Base-by-base conservation (phyloP, 1,140 invertebrate species). In the Heterodera carotae region DNA sequence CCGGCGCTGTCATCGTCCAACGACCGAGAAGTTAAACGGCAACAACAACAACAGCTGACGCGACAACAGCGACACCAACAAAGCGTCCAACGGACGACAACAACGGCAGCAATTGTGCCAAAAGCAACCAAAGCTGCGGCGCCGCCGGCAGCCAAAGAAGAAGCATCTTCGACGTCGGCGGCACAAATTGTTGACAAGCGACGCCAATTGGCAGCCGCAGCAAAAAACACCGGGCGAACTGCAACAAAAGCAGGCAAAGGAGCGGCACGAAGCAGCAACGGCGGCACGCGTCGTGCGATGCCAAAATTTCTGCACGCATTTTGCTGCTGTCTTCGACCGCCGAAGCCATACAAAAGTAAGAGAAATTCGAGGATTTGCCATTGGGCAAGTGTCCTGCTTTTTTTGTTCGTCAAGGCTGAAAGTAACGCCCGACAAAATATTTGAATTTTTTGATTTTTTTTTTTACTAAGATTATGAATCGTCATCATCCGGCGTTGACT, bases 331-430 rank as follows among this genome's bases (percentile, higher is more conserved):
- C 59, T 81, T 7, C 39, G 80, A n/a, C n/a, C n/a, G 59, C 80
- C 80, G 27, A 73, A 76, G 34, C 25, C 56, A 25, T 78, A 56
- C 72, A 81, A 81, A 79, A 82, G 80, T 84, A n/a, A n/a, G n/a
- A n/a, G n/a, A n/a, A n/a, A n/a, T n/a, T n/a, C n/a, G n/a, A n/a
- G n/a, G n/a, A n/a, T n/a, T n/a, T n/a, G n/a, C n/a, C n/a, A n/a
- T n/a, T n/a, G n/a, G n/a, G n/a, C n/a, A n/a, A n/a, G n/a, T n/a
- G n/a, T n/a, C n/a, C n/a, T n/a, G n/a, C n/a, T n/a, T n/a, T n/a
- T n/a, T n/a, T n/a, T n/a, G n/a, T n/a, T n/a, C n/a, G n/a, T n/a
- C n/a, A n/a, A n/a, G n/a, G n/a, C n/a, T n/a, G n/a, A n/a, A n/a
- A n/a, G n/a, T n/a, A n/a, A n/a, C n/a, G n/a, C n/a, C n/a, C n/a